A percentile compares a stretch with the other conserved stretches of the same genome.
phyloP scores from a whole-genome alignment of 2,797 vertebrate genomes.

The Gastrophryne carolinensis region DNA sequence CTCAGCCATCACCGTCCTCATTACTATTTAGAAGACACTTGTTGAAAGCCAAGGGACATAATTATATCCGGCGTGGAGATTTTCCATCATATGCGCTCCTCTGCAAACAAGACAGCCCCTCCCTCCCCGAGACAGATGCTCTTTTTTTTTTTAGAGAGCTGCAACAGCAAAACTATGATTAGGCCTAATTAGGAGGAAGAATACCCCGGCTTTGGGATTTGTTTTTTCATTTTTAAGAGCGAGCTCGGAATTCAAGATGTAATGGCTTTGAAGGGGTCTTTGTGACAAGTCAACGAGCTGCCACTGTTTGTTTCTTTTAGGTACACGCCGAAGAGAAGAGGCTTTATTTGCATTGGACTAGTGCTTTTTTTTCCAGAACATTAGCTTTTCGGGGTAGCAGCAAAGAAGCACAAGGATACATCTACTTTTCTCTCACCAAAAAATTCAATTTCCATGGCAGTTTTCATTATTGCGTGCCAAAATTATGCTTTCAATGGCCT shows the following conservation, averaged over 20 bases:
- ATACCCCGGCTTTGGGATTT: not conserved
- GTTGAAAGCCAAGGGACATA: slow-evolving; percentile 25
- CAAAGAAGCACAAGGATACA: no score
- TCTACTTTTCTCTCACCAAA: no score
- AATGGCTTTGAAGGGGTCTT: not conserved
- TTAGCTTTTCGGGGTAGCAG: no score
- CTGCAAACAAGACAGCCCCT: not conserved
- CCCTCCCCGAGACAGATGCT: not conserved
- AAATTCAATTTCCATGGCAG: no score
- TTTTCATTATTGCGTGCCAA: no score
- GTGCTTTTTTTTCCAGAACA: no score
- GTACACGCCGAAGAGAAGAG: no score
- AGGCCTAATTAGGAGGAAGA: not conserved
- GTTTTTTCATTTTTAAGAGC: not conserved
- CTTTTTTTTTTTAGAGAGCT: not conserved
- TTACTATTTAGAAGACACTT: slow-evolving; percentile 43
- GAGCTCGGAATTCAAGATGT: not conserved
- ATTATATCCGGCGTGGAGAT: slow-evolving; percentile 21
- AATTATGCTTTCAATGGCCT: no score
- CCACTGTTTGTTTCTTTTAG: no score
- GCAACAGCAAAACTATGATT: not conserved
- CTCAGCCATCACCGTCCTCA: slow-evolving; percentile 38
- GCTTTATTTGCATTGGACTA: no score
- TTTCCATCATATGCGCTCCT: not conserved
- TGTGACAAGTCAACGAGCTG: no score